Percentiles rank a stretch among this genome's conserved stretches.
These are phyloP conservation scores for Eudyptes chrysolophus DNA, from an alignment of 2,113 vertebrate genomes.

Conservation along the genomic window DNA sequence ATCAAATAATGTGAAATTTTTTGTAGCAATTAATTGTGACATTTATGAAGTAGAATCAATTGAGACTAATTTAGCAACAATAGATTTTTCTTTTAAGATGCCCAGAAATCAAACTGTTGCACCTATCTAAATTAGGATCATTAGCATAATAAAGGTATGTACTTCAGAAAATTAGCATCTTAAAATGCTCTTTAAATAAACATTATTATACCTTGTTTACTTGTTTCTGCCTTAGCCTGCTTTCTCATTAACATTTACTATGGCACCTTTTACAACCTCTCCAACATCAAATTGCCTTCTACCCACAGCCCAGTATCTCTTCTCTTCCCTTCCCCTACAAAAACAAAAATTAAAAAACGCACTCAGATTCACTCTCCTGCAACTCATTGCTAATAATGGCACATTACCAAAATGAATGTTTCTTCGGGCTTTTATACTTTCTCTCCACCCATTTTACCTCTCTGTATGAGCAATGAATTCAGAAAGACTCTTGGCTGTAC, in stretches of 20 bases:
- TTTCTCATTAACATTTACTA: not conserved
- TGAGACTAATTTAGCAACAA: not conserved
- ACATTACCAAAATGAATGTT: not conserved
- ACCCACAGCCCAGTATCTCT: not conserved
- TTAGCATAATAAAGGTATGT: not conserved
- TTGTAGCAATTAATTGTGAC: not conserved
- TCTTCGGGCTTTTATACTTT: not conserved
- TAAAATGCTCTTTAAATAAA: not conserved
- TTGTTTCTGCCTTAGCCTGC: not conserved
- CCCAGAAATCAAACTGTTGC: not conserved
- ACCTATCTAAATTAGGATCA: not conserved
- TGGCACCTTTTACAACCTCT: not conserved
- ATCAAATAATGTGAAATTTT: not conserved
- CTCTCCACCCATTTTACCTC: not conserved
- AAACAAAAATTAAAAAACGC: rapidly evolving
- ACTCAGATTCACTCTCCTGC: not conserved
- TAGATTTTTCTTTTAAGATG: not conserved
- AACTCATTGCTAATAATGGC: not conserved
- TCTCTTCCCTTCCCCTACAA: not conserved
- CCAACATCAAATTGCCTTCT: not conserved
- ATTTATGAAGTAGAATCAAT: not conserved
- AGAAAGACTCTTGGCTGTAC: not conserved
- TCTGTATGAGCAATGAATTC: not conserved
- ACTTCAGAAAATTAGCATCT: not conserved
- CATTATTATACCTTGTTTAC: not conserved